A percentile compares a stretch with the other conserved stretches of the same genome.
phyloP scores from a whole-genome alignment of 2,888 invertebrate genomes.

The Oasisia sp. region DNA sequence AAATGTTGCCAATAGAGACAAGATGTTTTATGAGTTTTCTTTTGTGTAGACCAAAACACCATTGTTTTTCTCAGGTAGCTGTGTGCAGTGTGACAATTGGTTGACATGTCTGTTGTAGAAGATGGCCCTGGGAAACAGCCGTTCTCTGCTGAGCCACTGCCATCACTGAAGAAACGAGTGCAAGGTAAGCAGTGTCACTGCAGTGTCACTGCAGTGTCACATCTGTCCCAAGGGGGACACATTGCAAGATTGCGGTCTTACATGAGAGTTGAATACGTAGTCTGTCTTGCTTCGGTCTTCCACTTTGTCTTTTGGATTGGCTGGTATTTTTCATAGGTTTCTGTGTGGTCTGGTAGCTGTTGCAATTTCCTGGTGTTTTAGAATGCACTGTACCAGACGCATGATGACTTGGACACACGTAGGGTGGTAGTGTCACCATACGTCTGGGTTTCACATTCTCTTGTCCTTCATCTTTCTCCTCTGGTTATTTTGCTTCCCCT shows the following conservation, averaged over 20 bases:
- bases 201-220: constrained; percentile 20
- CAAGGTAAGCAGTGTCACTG: constrained; percentile 42
- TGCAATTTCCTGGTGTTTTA: too few species aligned
- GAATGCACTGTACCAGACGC: too few species aligned
- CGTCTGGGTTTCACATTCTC: too few species aligned
- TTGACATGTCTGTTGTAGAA: background rate
- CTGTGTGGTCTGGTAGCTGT: too few species aligned
- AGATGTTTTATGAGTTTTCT: background rate
- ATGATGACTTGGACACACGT: too few species aligned
- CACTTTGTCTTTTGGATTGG: too few species aligned
- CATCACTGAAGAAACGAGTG: constrained; percentile 54
- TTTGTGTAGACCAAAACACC: background rate
- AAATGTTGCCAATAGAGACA: background rate
- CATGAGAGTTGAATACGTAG: background rate
- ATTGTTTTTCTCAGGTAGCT: background rate
- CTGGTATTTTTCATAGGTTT: background rate
- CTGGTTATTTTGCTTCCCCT: too few species aligned
- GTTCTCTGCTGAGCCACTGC: constrained; percentile 62
- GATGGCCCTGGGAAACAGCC: background rate
- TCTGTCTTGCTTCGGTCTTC: background rate
- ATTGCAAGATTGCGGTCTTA: background rate
- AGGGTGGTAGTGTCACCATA: too few species aligned
- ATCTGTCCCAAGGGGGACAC: background rate
- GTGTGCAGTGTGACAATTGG: background rate
- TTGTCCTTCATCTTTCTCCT: too few species aligned